phyloP scores from a whole-genome alignment of 2,113 vertebrate genomes.

The Anarhynchus alexandrinus region DNA sequence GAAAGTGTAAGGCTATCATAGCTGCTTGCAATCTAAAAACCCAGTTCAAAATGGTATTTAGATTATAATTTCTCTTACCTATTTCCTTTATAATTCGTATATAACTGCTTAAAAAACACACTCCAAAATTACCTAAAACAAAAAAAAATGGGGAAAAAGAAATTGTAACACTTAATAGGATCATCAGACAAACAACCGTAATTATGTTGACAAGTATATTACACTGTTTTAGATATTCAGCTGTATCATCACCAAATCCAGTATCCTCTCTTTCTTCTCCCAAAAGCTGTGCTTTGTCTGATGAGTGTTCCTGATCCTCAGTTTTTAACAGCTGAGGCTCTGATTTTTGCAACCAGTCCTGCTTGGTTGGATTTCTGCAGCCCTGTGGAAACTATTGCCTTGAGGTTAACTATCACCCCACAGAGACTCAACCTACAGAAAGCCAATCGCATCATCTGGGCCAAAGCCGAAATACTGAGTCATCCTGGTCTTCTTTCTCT shows the following conservation, averaged over 20 bases:
- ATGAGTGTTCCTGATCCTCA: not conserved
- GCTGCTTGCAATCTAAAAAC: slow-evolving; percentile 12
- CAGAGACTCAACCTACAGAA: not conserved
- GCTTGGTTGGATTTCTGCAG: not conserved
- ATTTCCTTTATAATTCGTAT: slow-evolving; percentile 30
- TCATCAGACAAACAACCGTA: slow-evolving; percentile 43
- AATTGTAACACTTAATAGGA: slow-evolving; percentile 9
- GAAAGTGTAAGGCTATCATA: not conserved
- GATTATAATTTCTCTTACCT: not conserved
- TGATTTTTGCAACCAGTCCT: not conserved
- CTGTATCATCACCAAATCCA: not conserved
- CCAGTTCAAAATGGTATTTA: slow-evolving; percentile 10
- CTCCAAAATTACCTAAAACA: slow-evolving; percentile 34
- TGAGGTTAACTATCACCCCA: not conserved
- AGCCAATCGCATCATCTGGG: not conserved
- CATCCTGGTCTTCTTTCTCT: not conserved
- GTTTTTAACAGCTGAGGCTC: not conserved
- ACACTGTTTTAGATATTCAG: not conserved
- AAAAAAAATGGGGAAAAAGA: not conserved
- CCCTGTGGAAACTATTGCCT: not conserved
- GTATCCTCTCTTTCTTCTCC: not conserved
- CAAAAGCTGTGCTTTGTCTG: not conserved
- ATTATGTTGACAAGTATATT: slow-evolving; percentile 41
- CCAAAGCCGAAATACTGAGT: not conserved
- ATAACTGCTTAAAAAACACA: slow-evolving; percentile 26